A percentile compares a stretch with the other conserved stretches of the same genome.
Conservation (phyloP, 2,797 vertebrate genomes). For the Morelia viridis region DNA sequence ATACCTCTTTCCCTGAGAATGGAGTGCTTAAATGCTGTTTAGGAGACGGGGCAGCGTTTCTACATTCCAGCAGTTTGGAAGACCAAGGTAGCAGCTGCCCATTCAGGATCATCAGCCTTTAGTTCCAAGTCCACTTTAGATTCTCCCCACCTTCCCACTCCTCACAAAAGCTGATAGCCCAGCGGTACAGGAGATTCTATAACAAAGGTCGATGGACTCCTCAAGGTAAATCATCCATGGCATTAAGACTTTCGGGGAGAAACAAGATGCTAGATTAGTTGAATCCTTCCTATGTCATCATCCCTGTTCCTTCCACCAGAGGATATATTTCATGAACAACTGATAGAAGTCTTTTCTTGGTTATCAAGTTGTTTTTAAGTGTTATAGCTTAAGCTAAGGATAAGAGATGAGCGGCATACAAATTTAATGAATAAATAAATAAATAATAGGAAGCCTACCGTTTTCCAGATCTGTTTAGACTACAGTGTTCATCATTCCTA, state of each 20-base stretch:
- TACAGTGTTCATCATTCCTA: not conserved
- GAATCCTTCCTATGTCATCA: not conserved
- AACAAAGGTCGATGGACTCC: not conserved
- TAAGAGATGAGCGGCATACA: too few species aligned
- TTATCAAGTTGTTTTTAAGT: not conserved
- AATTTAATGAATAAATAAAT: too few species aligned
- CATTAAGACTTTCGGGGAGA: not conserved
- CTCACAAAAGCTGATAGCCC: not conserved
- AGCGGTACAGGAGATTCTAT: not conserved
- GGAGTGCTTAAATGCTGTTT: not conserved
- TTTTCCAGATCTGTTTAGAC: not conserved
- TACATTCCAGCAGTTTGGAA: not conserved
- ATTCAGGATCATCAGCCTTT: not conserved
- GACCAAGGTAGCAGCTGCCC: too few species aligned
- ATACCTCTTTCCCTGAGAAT: not conserved
- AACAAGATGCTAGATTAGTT: not conserved
- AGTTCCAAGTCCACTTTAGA: too few species aligned
- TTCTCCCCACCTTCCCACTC: not conserved
- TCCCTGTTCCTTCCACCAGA: not conserved
- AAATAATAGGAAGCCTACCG: not conserved
- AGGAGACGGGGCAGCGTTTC: not conserved
- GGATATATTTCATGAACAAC: constrained; percentile 4
- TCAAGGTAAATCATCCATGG: not conserved
- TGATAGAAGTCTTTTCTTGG: not conserved
- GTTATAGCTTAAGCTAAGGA: not conserved